A percentile compares a stretch with the other conserved stretches of the same genome.
These are phyloP conservation scores for Hyles euphorbiae DNA, from an alignment of 1,140 invertebrate species.

Conservation along the genomic window DNA sequence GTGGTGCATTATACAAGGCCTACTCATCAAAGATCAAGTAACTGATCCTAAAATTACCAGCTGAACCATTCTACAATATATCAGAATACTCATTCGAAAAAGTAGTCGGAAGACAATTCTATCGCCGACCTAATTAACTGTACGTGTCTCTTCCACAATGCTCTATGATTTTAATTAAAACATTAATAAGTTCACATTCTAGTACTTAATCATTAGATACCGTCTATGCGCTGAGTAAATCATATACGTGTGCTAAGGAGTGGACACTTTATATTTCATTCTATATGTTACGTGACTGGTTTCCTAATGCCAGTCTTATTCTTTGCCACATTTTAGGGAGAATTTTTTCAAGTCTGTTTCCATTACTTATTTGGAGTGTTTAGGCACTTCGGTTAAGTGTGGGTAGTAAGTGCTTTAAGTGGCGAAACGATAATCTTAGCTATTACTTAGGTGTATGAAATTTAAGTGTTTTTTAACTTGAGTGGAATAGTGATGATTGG, in stretches of 20 bases:
- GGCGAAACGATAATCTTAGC: slow-evolving; percentile 3
- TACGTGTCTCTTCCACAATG: too few species aligned
- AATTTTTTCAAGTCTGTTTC: slow-evolving; percentile 1
- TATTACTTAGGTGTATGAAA: slow-evolving; percentile 7
- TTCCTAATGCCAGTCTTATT: slow-evolving; percentile 4
- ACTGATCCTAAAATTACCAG: too few species aligned
- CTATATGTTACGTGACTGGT: slow-evolving; percentile 12
- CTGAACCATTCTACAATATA: too few species aligned
- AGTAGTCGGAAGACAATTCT: not conserved
- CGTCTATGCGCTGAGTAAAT: slow-evolving; percentile 20
- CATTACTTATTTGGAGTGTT: slow-evolving; percentile 8
- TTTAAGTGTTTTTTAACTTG: too few species aligned
- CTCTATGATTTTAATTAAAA: slow-evolving; percentile 37
- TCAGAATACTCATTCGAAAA: too few species aligned
- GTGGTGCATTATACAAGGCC: too few species aligned
- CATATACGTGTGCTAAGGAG: slow-evolving; percentile 13
- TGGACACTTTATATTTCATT: slow-evolving; percentile 21
- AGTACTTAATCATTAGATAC: slow-evolving; percentile 40
- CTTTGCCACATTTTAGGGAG: slow-evolving; percentile 6
- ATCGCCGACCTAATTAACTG: not conserved
- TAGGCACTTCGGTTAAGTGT: slow-evolving; percentile 5
- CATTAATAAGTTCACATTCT: slow-evolving; percentile 38
- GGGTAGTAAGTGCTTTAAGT: not conserved
- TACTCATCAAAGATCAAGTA: too few species aligned
- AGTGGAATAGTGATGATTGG: too few species aligned